A percentile compares a stretch with the other conserved stretches of the same genome.
Conservation (phyloP, 2,797 vertebrate genomes). For the Myotis findleyi region DNA sequence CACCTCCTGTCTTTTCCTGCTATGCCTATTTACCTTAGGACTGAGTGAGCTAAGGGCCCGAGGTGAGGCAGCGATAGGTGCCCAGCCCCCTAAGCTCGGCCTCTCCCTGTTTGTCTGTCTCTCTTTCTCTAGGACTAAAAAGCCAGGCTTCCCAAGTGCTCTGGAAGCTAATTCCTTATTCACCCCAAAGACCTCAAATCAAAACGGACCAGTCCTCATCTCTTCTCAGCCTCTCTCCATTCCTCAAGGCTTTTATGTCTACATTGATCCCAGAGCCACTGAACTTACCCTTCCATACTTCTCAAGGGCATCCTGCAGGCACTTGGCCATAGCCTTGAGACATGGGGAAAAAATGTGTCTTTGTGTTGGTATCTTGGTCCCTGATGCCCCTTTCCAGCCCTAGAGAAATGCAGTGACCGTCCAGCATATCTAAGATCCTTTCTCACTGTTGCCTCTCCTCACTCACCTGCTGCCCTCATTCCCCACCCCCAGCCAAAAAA, state of each 20-base stretch:
- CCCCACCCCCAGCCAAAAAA: too few species aligned
- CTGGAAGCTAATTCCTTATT: constrained; percentile 59
- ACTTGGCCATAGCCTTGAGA: not conserved
- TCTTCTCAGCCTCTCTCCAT: not conserved
- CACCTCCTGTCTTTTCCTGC: constrained; percentile 5
- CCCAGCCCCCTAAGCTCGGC: not conserved
- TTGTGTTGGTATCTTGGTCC: constrained; percentile 36
- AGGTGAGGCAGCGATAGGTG: not conserved
- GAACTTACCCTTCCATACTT: not conserved
- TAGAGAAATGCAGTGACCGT: not conserved
- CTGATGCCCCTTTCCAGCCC: not conserved
- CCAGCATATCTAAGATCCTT: not conserved
- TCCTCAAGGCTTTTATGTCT: constrained; percentile 20
- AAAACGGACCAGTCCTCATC: not conserved
- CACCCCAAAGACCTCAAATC: constrained; percentile 68
- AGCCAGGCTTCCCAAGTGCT: constrained; percentile 62
- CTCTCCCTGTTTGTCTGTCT: not conserved
- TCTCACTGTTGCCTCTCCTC: constrained; percentile 15
- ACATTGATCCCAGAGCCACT: not conserved
- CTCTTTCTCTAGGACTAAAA: constrained; percentile 44
- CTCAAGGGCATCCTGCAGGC: constrained; percentile 19
- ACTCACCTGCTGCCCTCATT: not conserved
- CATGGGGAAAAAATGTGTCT: not conserved
- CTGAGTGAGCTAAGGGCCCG: not conserved
- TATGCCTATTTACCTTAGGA: not conserved